Base-by-base conservation (phyloP, 2,113 vertebrate species). In the Ahaetulla prasina region DNA sequence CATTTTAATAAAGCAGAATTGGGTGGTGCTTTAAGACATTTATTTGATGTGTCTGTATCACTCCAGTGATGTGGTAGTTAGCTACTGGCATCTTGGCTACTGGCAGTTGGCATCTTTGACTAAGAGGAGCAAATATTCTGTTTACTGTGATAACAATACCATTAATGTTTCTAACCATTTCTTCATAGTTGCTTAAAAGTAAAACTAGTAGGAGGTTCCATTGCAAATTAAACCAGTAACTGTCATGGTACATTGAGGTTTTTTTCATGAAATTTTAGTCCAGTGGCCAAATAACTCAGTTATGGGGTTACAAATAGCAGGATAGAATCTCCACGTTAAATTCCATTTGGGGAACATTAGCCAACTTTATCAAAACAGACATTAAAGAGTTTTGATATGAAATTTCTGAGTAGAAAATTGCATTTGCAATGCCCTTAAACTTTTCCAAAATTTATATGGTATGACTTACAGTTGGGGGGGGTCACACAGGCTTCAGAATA, bases 401-500 rank as follows among this genome's bases (percentile, higher is more conserved):
- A 11, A 52, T 18, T 8, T 53, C 43, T 39, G 12, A n/a, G n/a
- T 84, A 35, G 11, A 52, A 50, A 20, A 60, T 2, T 53, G 53
- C 2, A 52, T 53, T 5, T n/a, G 35, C 22, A 6, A 0, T n/a
- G 0, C 22, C 0, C 43, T 39, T 0, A 39, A 27, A 53, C 35
- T n/a, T 88, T 85, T 63, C 52, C 54, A 52, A 50, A 85, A 86
- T 1, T 92, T 60, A 47, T 86, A 86, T 89, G 88, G 93, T 87
- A 3, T 80, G 54, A 84, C 80, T 43, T 39, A 43, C 6, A 91
- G 92, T 89, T 25, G 10, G 0, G 85, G 10, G 89, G 85, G 10
- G 89, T 95, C 94, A 94, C 94, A 23, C 88, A 93, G 95, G 96
- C 95, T 95, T 95, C 96, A 87, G 95, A 95, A 93, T 94, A 94